Evolutionary conservation across 1,140 invertebrate genomes (phyloP).

Genomic region (Maconellicoccus hirsutus): DNA sequence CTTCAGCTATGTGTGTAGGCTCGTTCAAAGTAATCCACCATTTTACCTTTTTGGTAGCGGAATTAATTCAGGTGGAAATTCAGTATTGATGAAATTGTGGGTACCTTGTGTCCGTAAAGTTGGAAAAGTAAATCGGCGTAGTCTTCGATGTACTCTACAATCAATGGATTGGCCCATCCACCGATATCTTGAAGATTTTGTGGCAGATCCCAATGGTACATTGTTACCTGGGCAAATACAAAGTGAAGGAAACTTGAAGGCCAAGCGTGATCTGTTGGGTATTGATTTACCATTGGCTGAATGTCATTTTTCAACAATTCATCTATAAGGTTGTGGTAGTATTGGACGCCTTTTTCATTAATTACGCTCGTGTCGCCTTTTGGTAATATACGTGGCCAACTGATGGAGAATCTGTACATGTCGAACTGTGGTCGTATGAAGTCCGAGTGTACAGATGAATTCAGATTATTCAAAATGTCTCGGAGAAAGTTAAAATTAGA

Average conservation of each 20-base stretch:
- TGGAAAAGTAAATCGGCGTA: conserved; percentile 41
- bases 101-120: conserved; percentile 39
- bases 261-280: too few species aligned
- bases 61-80: too few species aligned
- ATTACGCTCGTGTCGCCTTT: conserved; percentile 42
- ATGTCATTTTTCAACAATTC: conserved; percentile 38
- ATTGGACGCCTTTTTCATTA: conserved; percentile 43
- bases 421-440: conserved; percentile 32
- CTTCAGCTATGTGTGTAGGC: conserved; percentile 50
- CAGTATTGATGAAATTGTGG: too few species aligned
- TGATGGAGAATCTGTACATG: conserved; percentile 53
- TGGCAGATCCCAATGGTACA: conserved; percentile 44
- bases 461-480: too few species aligned
- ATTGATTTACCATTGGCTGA: conserved; percentile 46
- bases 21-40: conserved; percentile 62
- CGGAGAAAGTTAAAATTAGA: too few species aligned
- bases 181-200: conserved; percentile 43
- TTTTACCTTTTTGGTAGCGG: conserved; percentile 33
- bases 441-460: too few species aligned
- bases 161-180: conserved; percentile 45
- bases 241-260: too few species aligned
- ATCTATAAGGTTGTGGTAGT: conserved; percentile 40
- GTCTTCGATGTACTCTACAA: conserved; percentile 44
- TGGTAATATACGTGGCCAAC: conserved; percentile 49
- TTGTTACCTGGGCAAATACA: conserved; percentile 34